Evolutionary conservation across 1,140 invertebrate species (phyloP).

Genomic region (Drosophila watanabei): DNA sequence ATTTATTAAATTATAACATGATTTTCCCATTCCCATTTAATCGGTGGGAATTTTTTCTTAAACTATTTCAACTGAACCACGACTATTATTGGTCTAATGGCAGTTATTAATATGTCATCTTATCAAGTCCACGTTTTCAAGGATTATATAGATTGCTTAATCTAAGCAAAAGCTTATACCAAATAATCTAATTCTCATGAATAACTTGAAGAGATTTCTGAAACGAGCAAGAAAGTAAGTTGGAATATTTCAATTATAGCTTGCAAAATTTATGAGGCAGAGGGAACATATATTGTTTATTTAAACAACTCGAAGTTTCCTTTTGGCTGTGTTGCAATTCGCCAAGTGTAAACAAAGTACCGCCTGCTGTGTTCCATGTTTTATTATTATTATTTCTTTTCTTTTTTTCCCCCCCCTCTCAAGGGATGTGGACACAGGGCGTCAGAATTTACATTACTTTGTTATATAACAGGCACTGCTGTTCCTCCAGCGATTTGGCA

Average conservation of each 20-base stretch:
- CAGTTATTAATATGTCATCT: slow-evolving; percentile 24
- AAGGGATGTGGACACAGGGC: slow-evolving; percentile 26
- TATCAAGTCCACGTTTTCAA: slow-evolving; percentile 33
- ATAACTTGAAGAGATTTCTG: neutral
- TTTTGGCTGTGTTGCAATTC: slow-evolving; percentile 27
- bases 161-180: neutral
- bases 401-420: neutral
- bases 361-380: slow-evolving; percentile 18
- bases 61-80: neutral
- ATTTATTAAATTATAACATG: neutral
- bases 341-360: slow-evolving; percentile 24
- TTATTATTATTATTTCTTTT: slow-evolving; percentile 10
- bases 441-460: slow-evolving; percentile 38
- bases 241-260: slow-evolving; percentile 13
- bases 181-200: slow-evolving; percentile 7
- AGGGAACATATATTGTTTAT: slow-evolving; percentile 26
- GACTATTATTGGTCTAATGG: neutral
- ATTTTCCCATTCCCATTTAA: neutral
- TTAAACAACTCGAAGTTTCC: slow-evolving; percentile 14
- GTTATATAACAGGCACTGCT: slow-evolving; percentile 29
- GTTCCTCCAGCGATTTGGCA: slow-evolving; percentile 32
- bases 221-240: neutral
- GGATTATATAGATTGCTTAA: slow-evolving; percentile 30
- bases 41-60: slow-evolving; percentile 2
- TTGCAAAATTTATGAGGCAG: neutral